Evolutionary conservation across 1,140 invertebrate genomes (phyloP), one percentile per base, ranked within the genome.

Genomic region (Orussus abietinus): DNA sequence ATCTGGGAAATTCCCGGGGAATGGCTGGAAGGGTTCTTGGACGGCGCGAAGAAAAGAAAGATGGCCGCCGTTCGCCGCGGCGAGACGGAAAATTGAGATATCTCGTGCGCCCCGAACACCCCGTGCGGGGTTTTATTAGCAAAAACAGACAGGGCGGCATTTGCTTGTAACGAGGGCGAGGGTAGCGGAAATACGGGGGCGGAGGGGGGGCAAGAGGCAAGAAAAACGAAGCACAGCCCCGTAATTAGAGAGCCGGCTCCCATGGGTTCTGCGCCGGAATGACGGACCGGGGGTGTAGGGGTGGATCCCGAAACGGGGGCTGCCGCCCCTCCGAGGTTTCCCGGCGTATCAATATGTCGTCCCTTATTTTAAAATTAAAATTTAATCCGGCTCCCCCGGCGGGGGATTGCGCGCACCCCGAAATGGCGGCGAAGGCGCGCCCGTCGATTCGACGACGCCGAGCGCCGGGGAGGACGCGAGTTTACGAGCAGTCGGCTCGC

Each of bases 331-430:
- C 40, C 45, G 29, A 54, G 49, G 55, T 58, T 62, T 58, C 49
- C 53, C 53, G 53, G 59, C 55, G 44, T 71, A 66, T 56, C 64
- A 59, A 70, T 69, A 67, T 64, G 65, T 70, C 62, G 66, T 66
- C 59, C 62, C 62, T 67, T 69, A 64, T 69, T 69, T 62, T 59
- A 57, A 62, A 67, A 73, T 72, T 69, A 70, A 72, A 73, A 62
- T 71, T 69, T 69, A 71, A 71, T 68, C 57, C 58, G 31, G 2
- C 31, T 3, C 10, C 3, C 10, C 25, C 34, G 18, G 14, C 47
- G 39, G 54, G 45, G 59, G 62, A 68, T 67, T 62, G 62, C 56
- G 59, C 57, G 49, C 59, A 64, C 64, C 66, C 64, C 53, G 45
- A 52, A 50, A 51, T 66, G 59, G 51, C 59, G 46, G 43, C 36